phyloP scores from a whole-genome alignment of 2,797 vertebrate genomes.

The Mallotus villosus region DNA sequence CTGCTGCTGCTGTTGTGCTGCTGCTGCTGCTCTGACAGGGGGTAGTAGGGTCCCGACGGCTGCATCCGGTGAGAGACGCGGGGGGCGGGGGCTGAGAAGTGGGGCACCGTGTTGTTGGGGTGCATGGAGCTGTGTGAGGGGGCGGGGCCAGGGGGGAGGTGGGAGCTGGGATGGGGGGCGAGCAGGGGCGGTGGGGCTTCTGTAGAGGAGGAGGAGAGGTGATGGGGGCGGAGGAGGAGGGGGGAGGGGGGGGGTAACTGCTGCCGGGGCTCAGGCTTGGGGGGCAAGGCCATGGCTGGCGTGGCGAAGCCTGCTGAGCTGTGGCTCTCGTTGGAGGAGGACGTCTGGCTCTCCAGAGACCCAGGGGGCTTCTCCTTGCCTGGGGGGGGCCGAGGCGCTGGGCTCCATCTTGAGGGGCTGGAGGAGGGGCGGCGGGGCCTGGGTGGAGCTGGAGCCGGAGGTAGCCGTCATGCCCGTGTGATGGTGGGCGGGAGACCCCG shows the following conservation, averaged over 20 bases:
- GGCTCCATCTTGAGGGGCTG: conserved; percentile 80
- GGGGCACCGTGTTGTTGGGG: conserved; percentile 90
- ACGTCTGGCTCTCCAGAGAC: conserved; percentile 59
- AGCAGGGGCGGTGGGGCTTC: conserved; percentile 76
- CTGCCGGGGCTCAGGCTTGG: conserved; percentile 73
- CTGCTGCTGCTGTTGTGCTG: conserved; percentile 71
- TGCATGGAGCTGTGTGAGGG: conserved; percentile 81
- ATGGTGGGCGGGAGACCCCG: conserved; percentile 74
- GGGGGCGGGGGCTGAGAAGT: conserved; percentile 86
- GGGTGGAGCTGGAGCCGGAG: conserved; percentile 75
- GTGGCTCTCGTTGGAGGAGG: conserved; percentile 66
- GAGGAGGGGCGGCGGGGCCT: conserved; percentile 67
- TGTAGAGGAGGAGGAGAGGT: conserved; percentile 68
- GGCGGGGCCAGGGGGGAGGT: conserved; percentile 73
- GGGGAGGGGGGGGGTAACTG: conserved; percentile 75
- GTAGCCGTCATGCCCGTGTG: neutral
- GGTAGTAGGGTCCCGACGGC: conserved; percentile 89
- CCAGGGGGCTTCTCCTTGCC: conserved; percentile 83
- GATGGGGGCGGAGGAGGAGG: conserved; percentile 45
- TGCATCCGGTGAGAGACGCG: conserved; percentile 94
- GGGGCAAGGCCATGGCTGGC: conserved; percentile 69
- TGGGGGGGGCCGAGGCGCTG: conserved; percentile 64
- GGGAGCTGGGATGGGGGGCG: conserved; percentile 71
- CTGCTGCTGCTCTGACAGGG: conserved; percentile 72
- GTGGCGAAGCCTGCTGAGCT: conserved; percentile 71